Base-by-base conservation (phyloP, 2,113 vertebrate genomes). In the Speoplatyrhinus poulsoni region DNA sequence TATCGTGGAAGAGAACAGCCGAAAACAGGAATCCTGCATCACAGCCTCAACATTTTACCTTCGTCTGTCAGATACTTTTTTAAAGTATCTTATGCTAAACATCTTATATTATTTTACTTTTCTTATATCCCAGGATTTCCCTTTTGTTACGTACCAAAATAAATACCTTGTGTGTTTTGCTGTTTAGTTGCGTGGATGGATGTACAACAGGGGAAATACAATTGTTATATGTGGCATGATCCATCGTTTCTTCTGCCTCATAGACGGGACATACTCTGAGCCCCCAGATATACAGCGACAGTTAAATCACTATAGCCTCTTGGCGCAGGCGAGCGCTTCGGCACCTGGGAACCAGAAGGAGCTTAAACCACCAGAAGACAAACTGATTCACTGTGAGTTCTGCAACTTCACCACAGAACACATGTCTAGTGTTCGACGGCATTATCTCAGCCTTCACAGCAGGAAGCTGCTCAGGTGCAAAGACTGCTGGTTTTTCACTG, bases 391-490 rank as follows among this genome's bases (percentile, higher is more conserved):
- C 88, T 98, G 96, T 87, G 96, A 98, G 92, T 92, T 96, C 83
- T 98, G 96, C 84, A 93, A 93, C 80, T 98, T 97, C 90, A 92
- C 88, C 19, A 94, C 94, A 56, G 93, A 84, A 80, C 95, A 96
- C 79, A 92, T 95, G 71, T 93, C 96, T 53, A 96, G 93, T 79
- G 93, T 97, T 74, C 83, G 95, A 11, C 93, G 96, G 41, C 96
- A 98, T 80, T 98, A 95, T 83, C 79, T 93, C 26, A 95, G 94
- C 81, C 92, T 94, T n/a, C 96, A 98, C 0, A 95, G 95, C 36
- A 96, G 95, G 75, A 96, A 96, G 73, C 91, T 98, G 32, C 91
- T 95, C 84, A 93, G 93, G 79, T 98, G 96, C 88, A 97, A 96
- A 85, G 94, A 96, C 79, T 98, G 96, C 76, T 85, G 90, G 19